Conservation (phyloP, 2,113 vertebrate species). For the Gymnobelideus leadbeateri region DNA sequence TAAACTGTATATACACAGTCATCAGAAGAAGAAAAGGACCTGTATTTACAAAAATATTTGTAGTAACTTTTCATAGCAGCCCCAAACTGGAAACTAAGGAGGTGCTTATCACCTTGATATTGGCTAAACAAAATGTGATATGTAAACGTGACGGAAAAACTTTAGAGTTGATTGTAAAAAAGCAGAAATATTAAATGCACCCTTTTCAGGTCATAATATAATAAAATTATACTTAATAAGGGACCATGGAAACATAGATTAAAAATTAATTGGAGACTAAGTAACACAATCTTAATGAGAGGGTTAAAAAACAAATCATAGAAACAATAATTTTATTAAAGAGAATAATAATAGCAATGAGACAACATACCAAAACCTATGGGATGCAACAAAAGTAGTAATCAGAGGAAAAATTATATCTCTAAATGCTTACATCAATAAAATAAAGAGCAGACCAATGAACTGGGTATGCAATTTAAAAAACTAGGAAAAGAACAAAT, state of each 20-base stretch:
- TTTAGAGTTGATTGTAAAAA: not conserved
- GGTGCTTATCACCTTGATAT: not conserved
- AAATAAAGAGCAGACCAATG: not conserved
- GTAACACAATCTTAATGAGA: not conserved
- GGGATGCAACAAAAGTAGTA: not conserved
- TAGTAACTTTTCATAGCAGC: not conserved
- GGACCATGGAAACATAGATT: not conserved
- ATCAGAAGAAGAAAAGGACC: not conserved
- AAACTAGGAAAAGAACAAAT: not conserved
- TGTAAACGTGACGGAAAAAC: not conserved
- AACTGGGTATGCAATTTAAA: not conserved
- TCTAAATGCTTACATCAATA: not conserved
- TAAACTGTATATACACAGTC: not conserved
- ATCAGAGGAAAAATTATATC: not conserved
- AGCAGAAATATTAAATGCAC: not conserved
- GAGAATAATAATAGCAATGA: not conserved
- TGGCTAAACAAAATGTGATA: not conserved
- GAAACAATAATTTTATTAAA: not conserved
- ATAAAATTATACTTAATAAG: not conserved
- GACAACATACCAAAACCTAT: not conserved
- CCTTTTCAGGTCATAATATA: not conserved
- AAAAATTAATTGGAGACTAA: not conserved
- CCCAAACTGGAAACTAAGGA: not conserved
- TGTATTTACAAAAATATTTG: not conserved
- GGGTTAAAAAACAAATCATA: not conserved